These are phyloP conservation scores for Aselliscus stoliczkanus DNA, from an alignment of 2,797 vertebrate genomes.

Conservation along the genomic window DNA sequence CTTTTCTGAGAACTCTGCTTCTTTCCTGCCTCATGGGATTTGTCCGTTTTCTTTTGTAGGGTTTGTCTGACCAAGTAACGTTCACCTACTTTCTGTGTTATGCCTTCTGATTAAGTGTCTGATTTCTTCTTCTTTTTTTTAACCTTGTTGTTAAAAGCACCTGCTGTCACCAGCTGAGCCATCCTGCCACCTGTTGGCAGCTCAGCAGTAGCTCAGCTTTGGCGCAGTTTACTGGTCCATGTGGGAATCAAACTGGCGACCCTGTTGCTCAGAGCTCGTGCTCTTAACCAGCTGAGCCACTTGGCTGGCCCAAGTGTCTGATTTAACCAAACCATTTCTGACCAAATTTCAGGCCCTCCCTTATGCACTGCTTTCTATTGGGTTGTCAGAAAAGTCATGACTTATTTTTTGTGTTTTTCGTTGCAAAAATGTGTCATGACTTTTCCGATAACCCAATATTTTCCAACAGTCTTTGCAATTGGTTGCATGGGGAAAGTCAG, in stretches of 20 bases:
- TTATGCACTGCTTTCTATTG: not conserved
- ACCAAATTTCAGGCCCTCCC: not conserved
- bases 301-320: not conserved
- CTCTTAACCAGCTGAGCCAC: too few relatives aligned
- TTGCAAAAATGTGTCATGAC: too few relatives aligned
- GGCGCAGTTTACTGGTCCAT: too few relatives aligned
- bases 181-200: too few relatives aligned
- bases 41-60: not conserved
- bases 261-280: too few relatives aligned
- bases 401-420: too few relatives aligned
- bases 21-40: not conserved
- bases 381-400: too few relatives aligned
- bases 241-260: too few relatives aligned
- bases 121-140: not conserved
- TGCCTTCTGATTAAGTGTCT: not conserved
- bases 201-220: too few relatives aligned
- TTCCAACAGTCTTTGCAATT: not conserved
- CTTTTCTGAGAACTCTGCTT: not conserved
- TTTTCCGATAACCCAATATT: too few relatives aligned
- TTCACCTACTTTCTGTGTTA: not conserved
- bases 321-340: not conserved
- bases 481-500: not conserved
- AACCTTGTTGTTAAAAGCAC: too few relatives aligned
- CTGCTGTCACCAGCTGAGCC: too few relatives aligned
- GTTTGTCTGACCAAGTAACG: not conserved